Evolutionary conservation across 2,113 vertebrate genomes (phyloP), one percentile per base, ranked within the genome.

Genomic region (Thinocorus orbignyianus): DNA sequence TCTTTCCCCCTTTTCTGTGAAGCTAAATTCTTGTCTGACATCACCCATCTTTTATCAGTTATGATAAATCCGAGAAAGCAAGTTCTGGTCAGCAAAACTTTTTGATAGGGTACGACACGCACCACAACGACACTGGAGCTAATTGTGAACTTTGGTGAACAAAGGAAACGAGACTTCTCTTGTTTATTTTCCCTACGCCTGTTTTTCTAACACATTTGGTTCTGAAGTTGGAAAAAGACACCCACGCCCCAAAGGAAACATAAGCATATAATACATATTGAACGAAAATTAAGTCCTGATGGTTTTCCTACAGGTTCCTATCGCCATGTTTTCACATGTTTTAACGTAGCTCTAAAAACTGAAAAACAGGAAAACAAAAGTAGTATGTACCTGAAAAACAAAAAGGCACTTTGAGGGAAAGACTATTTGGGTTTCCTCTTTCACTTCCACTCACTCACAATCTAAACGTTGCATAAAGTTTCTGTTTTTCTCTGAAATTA

Each of bases 121-220:
- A 49, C 39, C 90, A 95, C 93, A 94, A 95, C 92, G 80, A 96
- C 39, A 71, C 33, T 88, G 76, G 39, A 88, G 93, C 65, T 92
- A 96, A 97, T 95, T 93, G 84, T 64, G 87, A 96, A 94, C 92
- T 95, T 95, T 93, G 90, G 85, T 95, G 95, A 80, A 81, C 46
- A 54, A 89, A 96, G 97, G 97, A 97, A 97, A 97, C 79, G 86
- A 92, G 93, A 95, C 66, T 71, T 86, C 85, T 92, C 54, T 57
- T 93, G 94, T 97, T 97, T 97, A 96, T 96, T 94, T 97, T 97
- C 71, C 82, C 91, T 97, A 76, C 92, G 86, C 97, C 88, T 98
- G 96, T 95, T 98, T 98, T 97, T 95, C 94, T 97, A 97, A 96
- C 96, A 96, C 86, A 93, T 97, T 96, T 88, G 85, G 80, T 92